Evolutionary conservation across 2,113 vertebrate genomes (phyloP).

Genomic region (Jacana jacana): DNA sequence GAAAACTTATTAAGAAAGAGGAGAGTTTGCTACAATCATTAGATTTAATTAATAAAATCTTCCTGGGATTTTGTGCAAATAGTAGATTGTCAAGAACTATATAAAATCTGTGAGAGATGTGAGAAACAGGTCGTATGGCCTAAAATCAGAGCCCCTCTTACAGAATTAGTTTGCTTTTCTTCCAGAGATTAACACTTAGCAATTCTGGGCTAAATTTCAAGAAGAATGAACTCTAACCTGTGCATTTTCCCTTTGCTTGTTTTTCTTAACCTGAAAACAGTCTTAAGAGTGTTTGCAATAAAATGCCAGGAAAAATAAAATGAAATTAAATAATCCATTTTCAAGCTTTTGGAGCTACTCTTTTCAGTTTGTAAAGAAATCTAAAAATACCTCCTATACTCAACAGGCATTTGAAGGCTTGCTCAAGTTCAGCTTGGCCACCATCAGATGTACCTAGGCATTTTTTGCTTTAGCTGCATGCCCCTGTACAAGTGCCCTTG

Average conservation of each 20-base stretch:
- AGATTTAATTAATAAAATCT: slow-evolving; percentile 26
- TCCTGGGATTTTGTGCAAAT: slow-evolving; percentile 10
- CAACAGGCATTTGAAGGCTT: background rate
- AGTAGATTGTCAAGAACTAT: background rate
- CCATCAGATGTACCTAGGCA: background rate
- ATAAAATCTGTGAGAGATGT: slow-evolving; percentile 12
- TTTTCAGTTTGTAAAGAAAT: slow-evolving; percentile 16
- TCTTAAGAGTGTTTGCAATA: slow-evolving; percentile 26
- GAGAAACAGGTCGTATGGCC: slow-evolving; percentile 4
- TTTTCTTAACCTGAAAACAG: slow-evolving; percentile 58
- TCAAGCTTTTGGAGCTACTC: slow-evolving; percentile 5
- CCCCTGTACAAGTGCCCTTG: background rate
- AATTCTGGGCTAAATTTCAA: slow-evolving; percentile 64
- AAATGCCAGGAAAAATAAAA: slow-evolving; percentile 55
- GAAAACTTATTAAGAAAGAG: background rate
- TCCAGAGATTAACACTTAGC: slow-evolving; percentile 63
- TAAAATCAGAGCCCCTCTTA: slow-evolving; percentile 40
- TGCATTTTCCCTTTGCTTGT: slow-evolving; percentile 38
- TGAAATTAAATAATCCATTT: slow-evolving; percentile 44
- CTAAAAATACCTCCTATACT: slow-evolving; percentile 30
- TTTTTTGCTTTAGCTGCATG: background rate
- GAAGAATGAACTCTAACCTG: slow-evolving; percentile 37
- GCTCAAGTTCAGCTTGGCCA: background rate
- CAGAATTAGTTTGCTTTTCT: slow-evolving; percentile 68
- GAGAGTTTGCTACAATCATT: background rate